Evolutionary conservation across 2,888 invertebrate species (phyloP), one percentile per base, ranked within the genome.

Genomic region (Dilophus febrilis): DNA sequence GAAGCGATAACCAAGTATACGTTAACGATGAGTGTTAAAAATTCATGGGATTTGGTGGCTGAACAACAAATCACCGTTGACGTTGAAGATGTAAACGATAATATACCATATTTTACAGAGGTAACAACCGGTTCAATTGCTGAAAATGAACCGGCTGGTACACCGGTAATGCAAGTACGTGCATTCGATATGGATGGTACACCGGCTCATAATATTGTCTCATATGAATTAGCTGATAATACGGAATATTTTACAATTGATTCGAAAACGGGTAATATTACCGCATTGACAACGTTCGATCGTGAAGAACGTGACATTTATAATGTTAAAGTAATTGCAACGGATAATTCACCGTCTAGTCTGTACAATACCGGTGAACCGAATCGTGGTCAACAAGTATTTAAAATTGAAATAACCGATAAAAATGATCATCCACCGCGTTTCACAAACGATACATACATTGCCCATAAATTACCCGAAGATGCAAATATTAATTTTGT

Each of bases 381-480:
- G 39, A 90, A 90, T 59, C 71, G 67, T 35, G 74, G 73, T 3
- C 74, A 79, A 49, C 86, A 87, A 61, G 80, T 80, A 39, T 87
- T 92, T 55, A 72, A 81, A 48, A 88, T 95, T 51, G 81, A 80
- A 54, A 91, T 97, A 33, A 88, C 86, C 17, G 97, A 97, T 63
- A 86, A 86, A 56, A 97, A 97, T 59, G 97, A 97, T 60, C 95
- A 97, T 59, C 73, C 78, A 16, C 97, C 97, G 0, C 74, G 74
- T 50, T 97, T 97, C 57, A 77, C 77, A n/a, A 71, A 81, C 53
- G 61, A 69, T 1, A 67, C 73, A 6, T 86, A 85, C 56, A 67
- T 76, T 14, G 81, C 82, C 0, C 76, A 78, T 49, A 73, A 77
- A 38, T 72, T 86, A 47, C 72, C 74, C 26, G 94, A 92, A 64